Evolutionary conservation across 2,888 invertebrate species (phyloP).

Genomic region (Deroplatys truncata): DNA sequence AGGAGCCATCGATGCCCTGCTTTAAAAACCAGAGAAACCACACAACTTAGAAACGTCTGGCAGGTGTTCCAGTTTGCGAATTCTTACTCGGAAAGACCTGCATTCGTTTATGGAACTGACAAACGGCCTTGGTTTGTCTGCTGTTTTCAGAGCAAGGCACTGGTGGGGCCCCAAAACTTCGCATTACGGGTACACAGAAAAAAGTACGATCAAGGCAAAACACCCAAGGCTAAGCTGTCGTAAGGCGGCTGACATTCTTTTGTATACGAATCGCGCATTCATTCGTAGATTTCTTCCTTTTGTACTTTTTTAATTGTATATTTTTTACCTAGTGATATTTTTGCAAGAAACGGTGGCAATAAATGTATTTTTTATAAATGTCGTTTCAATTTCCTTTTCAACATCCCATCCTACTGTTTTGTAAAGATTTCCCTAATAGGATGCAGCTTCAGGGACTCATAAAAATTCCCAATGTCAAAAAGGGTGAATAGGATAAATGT

Average conservation of each 20-base stretch:
- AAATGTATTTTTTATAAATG: slow-evolving; percentile 21
- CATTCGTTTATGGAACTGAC: not conserved
- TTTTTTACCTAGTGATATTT: slow-evolving; percentile 19
- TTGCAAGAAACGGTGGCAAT: slow-evolving; percentile 28
- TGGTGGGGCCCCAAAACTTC: not conserved
- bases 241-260: not conserved
- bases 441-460: too few species aligned
- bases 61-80: not conserved
- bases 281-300: not conserved
- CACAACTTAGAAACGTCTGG: not conserved
- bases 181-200: not conserved
- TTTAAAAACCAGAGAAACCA: not conserved
- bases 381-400: not conserved
- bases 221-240: not conserved
- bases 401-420: not conserved
- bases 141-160: not conserved
- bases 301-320: not conserved
- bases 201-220: not conserved
- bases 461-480: too few species aligned
- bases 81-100: not conserved
- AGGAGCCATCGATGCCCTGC: not conserved
- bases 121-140: not conserved
- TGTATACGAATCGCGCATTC: not conserved
- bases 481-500: too few species aligned
- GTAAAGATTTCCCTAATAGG: too few species aligned